A percentile compares a stretch with the other conserved stretches of the same genome.
These are phyloP conservation scores for Microchrysa polita DNA, from an alignment of 2,888 invertebrate genomes.

Conservation along the genomic window DNA sequence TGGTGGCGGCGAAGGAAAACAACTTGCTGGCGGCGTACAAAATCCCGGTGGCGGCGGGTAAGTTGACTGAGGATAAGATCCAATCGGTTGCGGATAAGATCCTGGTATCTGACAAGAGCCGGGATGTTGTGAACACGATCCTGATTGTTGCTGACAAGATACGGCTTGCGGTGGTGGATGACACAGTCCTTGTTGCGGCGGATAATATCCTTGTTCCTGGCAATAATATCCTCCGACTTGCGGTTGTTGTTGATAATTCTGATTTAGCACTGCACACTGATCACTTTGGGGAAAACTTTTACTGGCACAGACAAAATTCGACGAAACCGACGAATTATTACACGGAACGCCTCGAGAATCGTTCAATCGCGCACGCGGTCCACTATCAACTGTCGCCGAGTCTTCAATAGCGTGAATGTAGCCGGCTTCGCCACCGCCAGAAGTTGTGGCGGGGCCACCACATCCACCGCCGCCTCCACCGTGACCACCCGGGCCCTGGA, in stretches of 20 bases:
- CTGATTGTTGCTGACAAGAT: too few relatives aligned
- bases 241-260: slow-evolving; percentile 45
- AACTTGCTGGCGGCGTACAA: too few relatives aligned
- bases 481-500: too few relatives aligned
- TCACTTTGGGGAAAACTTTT: slow-evolving; percentile 29
- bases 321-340: slow-evolving; percentile 33
- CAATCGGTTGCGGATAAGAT: too few relatives aligned
- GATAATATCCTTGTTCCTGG: slow-evolving; percentile 43
- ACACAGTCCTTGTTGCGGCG: slow-evolving; percentile 50
- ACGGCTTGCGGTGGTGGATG: too few relatives aligned
- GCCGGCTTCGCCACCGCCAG: slow-evolving; percentile 36
- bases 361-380: slow-evolving; percentile 62
- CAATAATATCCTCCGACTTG: slow-evolving; percentile 45
- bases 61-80: too few relatives aligned
- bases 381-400: slow-evolving; percentile 60
- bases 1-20: too few relatives aligned
- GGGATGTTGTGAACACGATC: too few relatives aligned
- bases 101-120: too few relatives aligned
- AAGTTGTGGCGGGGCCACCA: slow-evolving; percentile 50
- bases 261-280: slow-evolving; percentile 39
- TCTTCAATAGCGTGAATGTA: slow-evolving; percentile 10
- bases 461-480: slow-evolving; percentile 52
- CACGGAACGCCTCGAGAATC: slow-evolving; percentile 47
- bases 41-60: too few relatives aligned
- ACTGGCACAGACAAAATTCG: slow-evolving; percentile 38